Conservation (phyloP, 2,797 vertebrate species). For the Chaetodon trifasciatus region DNA sequence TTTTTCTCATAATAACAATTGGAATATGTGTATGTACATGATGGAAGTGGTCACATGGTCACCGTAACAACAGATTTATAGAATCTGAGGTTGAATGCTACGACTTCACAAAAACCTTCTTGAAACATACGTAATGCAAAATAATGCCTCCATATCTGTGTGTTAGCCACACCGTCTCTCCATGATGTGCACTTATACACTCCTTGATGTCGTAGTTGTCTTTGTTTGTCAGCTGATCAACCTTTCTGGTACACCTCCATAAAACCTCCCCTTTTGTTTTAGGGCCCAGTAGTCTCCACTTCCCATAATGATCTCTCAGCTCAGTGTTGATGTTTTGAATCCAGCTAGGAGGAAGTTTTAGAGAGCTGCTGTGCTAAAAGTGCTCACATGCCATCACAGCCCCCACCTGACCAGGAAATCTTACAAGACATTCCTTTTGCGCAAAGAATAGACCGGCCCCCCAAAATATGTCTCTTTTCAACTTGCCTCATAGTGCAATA, state of each 20-base stretch:
- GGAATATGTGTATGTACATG: not conserved
- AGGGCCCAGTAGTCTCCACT: no score
- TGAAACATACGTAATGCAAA: not conserved
- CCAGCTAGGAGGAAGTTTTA: not conserved
- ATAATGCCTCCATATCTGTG: no score
- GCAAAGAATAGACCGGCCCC: not conserved
- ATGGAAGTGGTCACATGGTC: not conserved
- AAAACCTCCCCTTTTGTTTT: not conserved
- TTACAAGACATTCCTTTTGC: constrained; percentile 21
- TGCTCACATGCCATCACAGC: not conserved
- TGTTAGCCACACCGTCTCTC: not conserved
- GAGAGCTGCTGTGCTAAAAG: not conserved
- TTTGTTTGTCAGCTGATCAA: not conserved
- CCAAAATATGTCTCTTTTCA: not conserved
- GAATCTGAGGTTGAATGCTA: not conserved
- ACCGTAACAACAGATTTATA: not conserved
- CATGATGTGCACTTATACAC: not conserved
- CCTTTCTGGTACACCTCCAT: not conserved
- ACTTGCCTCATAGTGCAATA: not conserved
- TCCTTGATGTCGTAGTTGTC: not conserved
- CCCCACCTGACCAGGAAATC: not conserved
- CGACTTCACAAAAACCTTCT: not conserved
- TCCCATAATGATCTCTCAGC: not conserved
- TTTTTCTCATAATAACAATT: not conserved
- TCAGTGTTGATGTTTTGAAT: not conserved